phyloP scores from a whole-genome alignment of 2,113 vertebrate species.

The Piprites chloris region DNA sequence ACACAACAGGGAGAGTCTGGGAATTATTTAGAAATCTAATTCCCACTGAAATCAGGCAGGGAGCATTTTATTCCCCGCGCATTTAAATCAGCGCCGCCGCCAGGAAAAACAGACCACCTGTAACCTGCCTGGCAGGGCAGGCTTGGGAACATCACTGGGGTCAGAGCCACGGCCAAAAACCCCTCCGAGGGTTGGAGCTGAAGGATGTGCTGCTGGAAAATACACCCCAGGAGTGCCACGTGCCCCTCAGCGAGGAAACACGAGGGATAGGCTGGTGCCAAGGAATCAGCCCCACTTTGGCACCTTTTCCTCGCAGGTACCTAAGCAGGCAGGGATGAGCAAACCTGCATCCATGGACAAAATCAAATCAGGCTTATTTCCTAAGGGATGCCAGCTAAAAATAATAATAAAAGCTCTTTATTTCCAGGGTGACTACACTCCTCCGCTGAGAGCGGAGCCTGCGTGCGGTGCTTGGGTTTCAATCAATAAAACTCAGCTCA shows the following conservation, averaged over 20 bases:
- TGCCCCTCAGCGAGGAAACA: accelerated
- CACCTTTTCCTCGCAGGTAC: not conserved
- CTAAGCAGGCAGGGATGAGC: not conserved
- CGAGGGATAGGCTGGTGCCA: accelerated
- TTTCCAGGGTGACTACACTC: not conserved
- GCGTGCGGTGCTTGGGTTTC: accelerated
- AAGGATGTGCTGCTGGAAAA: not conserved
- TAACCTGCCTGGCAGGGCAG: not conserved
- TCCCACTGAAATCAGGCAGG: not conserved
- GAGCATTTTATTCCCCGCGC: not conserved
- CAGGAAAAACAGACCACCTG: not conserved
- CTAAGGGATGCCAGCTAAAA: not conserved
- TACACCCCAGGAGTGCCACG: not conserved
- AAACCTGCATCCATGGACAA: not conserved
- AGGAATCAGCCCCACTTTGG: not conserved
- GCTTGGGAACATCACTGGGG: not conserved
- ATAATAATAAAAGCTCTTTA: not conserved
- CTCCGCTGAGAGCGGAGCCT: not conserved
- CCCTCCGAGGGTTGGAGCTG: not conserved
- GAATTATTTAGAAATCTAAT: constrained; percentile 25
- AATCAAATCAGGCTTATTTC: not conserved
- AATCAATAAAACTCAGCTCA: not conserved
- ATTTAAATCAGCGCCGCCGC: not conserved
- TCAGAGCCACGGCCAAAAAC: not conserved
- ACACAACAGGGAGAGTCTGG: not conserved